Percentiles rank a stretch among this genome's conserved stretches.
Conservation (phyloP, 2,888 invertebrate genomes). For the Campoletis raptor region DNA sequence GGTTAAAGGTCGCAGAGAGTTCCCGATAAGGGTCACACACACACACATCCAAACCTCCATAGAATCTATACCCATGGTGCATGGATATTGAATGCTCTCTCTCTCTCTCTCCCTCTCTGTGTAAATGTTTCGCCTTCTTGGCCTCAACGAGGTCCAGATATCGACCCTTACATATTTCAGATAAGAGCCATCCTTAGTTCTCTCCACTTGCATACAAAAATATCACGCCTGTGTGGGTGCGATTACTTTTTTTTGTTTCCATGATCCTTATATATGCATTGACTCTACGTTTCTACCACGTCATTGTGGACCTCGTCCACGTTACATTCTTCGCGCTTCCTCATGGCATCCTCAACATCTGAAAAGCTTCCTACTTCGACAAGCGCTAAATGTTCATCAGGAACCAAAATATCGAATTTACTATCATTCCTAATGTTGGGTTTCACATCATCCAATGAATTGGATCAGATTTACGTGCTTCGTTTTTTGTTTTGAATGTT, state of each 20-base stretch:
- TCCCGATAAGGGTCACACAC: constrained; percentile 78
- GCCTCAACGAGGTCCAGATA: constrained; percentile 64
- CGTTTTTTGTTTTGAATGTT: no score
- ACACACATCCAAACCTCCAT: not conserved
- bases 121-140: constrained; percentile 43
- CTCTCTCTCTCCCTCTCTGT: no score
- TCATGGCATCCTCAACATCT: not conserved
- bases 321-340: not conserved
- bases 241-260: constrained; percentile 2
- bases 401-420: not conserved
- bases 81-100: constrained; percentile 17
- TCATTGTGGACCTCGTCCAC: not conserved
- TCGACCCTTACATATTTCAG: constrained; percentile 63
- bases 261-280: not conserved
- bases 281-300: not conserved
- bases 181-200: constrained; percentile 55
- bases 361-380: not conserved
- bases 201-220: constrained; percentile 5
- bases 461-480: not conserved
- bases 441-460: no score
- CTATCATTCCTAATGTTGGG: not conserved
- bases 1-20: constrained; percentile 76
- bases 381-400: not conserved
- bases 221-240: constrained; percentile 1
- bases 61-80: not conserved